Percentiles rank a stretch among this genome's conserved stretches.
Conservation (phyloP, 2,113 vertebrate species). For the Bos taurus region DNA sequence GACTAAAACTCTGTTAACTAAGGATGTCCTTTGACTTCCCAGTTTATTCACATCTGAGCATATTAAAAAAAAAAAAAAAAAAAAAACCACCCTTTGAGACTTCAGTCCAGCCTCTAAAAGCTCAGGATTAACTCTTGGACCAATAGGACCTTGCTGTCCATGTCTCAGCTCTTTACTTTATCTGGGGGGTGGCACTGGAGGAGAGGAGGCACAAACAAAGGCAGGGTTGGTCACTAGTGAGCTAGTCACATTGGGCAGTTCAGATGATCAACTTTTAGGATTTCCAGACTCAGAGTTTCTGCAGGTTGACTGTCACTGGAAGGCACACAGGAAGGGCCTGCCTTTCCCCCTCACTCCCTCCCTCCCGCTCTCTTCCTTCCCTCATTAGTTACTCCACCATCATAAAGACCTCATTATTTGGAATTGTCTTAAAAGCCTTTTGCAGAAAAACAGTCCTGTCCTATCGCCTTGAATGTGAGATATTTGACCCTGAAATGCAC, state of each 20-base stretch:
- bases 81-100: background rate
- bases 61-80: background rate
- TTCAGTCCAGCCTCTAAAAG: background rate
- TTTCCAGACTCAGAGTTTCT: background rate
- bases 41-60: background rate
- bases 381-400: background rate
- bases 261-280: background rate
- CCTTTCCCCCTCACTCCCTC: background rate
- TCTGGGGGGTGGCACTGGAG: background rate
- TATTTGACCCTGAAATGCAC: background rate
- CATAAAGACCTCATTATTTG: background rate
- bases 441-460: background rate
- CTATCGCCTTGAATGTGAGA: background rate
- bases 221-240: background rate
- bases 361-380: background rate
- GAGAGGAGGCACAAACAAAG: background rate
- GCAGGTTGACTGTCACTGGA: background rate
- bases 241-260: background rate
- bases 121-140: background rate
- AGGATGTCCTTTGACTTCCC: background rate
- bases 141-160: background rate
- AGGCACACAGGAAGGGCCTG: background rate
- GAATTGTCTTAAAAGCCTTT: background rate
- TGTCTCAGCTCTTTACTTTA: background rate
- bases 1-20: background rate